These are phyloP conservation scores for Ardeotis arabs DNA, from an alignment of 2,113 vertebrate genomes.

Conservation along the genomic window DNA sequence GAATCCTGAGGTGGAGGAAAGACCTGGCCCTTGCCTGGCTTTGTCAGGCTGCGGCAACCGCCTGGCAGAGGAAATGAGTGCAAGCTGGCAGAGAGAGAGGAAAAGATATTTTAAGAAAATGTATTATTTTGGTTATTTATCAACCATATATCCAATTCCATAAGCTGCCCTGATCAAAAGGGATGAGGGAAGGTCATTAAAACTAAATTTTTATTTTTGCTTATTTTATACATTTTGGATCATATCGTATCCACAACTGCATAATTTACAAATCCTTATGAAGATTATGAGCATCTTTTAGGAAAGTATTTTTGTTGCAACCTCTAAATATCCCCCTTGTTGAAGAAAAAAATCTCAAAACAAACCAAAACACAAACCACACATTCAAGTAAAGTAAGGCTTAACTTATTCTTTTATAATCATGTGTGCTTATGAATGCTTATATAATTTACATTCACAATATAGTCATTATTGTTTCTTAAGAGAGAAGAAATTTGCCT, in stretches of 20 bases:
- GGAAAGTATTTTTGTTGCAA: neutral
- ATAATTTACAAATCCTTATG: neutral
- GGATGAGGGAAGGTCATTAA: neutral
- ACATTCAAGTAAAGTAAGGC: neutral
- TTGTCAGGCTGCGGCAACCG: neutral
- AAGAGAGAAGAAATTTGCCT: neutral
- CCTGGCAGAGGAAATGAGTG: accelerated
- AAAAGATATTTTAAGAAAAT: neutral
- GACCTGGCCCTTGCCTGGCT: neutral
- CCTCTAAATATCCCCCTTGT: neutral
- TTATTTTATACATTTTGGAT: neutral
- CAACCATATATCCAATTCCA: neutral
- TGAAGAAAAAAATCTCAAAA: neutral
- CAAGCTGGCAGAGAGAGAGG: accelerated
- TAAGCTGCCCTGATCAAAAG: neutral
- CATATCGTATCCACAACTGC: neutral
- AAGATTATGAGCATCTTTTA: neutral
- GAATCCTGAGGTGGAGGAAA: neutral
- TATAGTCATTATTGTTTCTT: neutral
- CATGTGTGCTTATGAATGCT: neutral
- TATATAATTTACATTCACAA: neutral
- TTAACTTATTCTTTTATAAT: neutral
- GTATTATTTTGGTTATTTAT: neutral
- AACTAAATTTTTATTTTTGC: neutral
- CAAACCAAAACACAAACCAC: neutral